Conservation (phyloP, 2,113 vertebrate genomes). For the Ursus arctos region DNA sequence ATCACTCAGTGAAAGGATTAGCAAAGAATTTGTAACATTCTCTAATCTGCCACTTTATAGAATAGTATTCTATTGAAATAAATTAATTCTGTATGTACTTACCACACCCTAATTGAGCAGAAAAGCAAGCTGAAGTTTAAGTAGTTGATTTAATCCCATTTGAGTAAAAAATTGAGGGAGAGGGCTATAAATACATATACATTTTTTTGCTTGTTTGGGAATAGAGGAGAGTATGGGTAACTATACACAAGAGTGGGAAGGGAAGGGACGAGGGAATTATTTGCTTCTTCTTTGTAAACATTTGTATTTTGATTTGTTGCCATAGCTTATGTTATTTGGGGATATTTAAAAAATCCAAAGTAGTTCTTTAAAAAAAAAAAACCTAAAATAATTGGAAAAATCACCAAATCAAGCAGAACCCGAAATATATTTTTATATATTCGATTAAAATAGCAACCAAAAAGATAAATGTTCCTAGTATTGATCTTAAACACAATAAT, state of each 20-base stretch:
- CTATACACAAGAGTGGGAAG: not conserved
- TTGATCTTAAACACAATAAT: not conserved
- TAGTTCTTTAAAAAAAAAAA: not conserved
- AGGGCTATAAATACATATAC: not conserved
- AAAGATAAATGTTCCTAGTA: not conserved
- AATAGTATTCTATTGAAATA: not conserved
- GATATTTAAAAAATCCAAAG: not conserved
- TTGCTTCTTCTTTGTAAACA: not conserved
- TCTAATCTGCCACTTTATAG: not conserved
- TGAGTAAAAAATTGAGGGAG: not conserved
- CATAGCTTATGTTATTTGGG: not conserved
- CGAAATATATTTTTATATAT: not conserved
- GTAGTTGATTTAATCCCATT: not conserved
- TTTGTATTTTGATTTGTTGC: not conserved
- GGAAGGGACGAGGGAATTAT: not conserved
- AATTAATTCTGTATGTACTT: not conserved
- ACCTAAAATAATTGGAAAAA: not conserved
- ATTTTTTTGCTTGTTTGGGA: not conserved
- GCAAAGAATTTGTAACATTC: not conserved
- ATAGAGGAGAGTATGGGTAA: not conserved
- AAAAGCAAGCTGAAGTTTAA: not conserved
- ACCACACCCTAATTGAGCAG: not conserved
- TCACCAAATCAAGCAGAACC: not conserved
- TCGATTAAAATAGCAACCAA: constrained; percentile 22
- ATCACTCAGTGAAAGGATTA: not conserved